Evolutionary conservation across 2,113 vertebrate genomes (phyloP), one percentile per base, ranked within the genome.

Genomic region (Oryzias celebensis): DNA sequence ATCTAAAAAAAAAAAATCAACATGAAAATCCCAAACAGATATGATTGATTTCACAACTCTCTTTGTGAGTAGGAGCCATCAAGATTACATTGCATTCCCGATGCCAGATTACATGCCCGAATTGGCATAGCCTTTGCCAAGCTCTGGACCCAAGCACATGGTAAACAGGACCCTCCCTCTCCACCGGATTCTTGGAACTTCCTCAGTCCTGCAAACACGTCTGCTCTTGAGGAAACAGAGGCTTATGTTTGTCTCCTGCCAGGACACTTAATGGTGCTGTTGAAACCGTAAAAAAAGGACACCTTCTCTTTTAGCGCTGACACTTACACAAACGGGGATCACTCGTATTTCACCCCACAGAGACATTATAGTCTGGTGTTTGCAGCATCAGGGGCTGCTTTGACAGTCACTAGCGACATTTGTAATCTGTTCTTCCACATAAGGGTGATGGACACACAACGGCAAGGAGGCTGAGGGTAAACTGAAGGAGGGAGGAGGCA

Each of bases 201-300:
- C 20, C 1, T 20, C 20, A 20, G 20, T 20, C 20, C 20, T 20
- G 20, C 20, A 20, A 20, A 20, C 20, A 20, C 20, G 20, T 20
- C 20, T 20, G 1, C 20, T 20, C 20, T 20, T 20, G 20, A 20
- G 20, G 20, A 20, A 20, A 20, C 20, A 20, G 20, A 20, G 20
- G 20, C 20, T 20, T 20, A 20, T 20, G 20, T 77, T 65, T 26
- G 60, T 82, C 71, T 78, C 64, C 60, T 76, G 71, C 71, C 49
- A 12, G 65, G n/a, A 61, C 61, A 59, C 71, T 68, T 61, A 68
- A 62, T 50, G 72, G 73, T 78, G 72, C 47, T 72, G 62, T 63
- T 60, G 71, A 79, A 83, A 78, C 71, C 23, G 81, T 87, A 78
- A 85, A 79, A 84, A 78, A 85, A 63, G 72, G 76, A 85, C 72